A percentile compares a stretch with the other conserved stretches of the same genome.
Conservation (phyloP, 2,888 invertebrate species). For the Allolobophora icterica region DNA sequence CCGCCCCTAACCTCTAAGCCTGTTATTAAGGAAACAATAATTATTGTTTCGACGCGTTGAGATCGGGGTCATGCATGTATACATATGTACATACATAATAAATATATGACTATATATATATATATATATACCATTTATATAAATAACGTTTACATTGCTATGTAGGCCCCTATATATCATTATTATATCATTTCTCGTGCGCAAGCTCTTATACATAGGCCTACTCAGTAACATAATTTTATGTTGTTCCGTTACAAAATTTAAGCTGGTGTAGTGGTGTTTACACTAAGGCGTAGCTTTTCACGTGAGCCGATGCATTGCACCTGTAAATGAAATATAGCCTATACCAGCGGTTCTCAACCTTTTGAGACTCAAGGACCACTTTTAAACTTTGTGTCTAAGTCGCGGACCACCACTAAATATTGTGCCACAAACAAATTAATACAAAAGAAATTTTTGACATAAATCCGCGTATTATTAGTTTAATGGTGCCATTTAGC, state of each 20-base stretch:
- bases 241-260: too few relatives aligned
- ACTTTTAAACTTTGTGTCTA: too few relatives aligned
- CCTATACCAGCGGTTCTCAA: too few relatives aligned
- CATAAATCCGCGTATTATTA: too few relatives aligned
- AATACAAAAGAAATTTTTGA: too few relatives aligned
- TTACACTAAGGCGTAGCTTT: too few relatives aligned
- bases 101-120: background rate
- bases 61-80: background rate
- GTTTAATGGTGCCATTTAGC: too few relatives aligned
- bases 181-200: background rate
- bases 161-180: background rate
- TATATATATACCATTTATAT: background rate
- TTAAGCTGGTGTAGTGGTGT: too few relatives aligned
- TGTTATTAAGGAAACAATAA: background rate
- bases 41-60: background rate
- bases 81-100: background rate
- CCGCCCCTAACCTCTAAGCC: background rate
- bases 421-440: too few relatives aligned
- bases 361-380: too few relatives aligned
- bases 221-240: too few relatives aligned
- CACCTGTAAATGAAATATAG: background rate
- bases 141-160: background rate
- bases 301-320: background rate
- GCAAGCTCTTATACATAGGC: background rate
- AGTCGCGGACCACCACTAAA: too few relatives aligned